A percentile compares a stretch with the other conserved stretches of the same genome.
These are phyloP conservation scores for Equus quagga DNA, from an alignment of 2,113 vertebrate species.

Conservation along the genomic window DNA sequence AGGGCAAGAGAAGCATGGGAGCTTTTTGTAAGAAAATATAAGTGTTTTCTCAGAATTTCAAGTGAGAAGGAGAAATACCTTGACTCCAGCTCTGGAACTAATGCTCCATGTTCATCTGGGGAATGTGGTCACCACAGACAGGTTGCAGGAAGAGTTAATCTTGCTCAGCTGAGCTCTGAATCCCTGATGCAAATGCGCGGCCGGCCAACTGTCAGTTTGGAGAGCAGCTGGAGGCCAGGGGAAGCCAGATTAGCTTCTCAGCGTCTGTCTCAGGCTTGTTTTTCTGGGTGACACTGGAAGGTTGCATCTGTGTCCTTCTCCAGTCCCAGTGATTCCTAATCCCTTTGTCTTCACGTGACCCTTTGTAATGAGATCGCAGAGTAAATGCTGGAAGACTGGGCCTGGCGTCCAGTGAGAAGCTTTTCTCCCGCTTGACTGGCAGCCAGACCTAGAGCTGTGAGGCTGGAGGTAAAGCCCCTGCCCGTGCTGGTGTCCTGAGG, in stretches of 20 bases:
- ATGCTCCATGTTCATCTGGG: neutral
- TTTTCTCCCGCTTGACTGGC: neutral
- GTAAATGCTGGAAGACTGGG: neutral
- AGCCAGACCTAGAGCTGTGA: neutral
- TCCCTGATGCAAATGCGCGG: neutral
- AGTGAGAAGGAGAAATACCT: neutral
- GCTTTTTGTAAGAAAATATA: neutral
- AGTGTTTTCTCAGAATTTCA: neutral
- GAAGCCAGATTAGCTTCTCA: neutral
- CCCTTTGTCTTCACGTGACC: neutral
- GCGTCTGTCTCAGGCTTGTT: no score
- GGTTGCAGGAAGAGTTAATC: neutral
- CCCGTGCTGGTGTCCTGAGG: neutral
- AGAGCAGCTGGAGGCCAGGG: neutral
- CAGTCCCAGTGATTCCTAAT: neutral
- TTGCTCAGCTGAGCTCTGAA: neutral
- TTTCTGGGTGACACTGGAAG: neutral
- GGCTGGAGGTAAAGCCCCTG: neutral
- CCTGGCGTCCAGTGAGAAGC: neutral
- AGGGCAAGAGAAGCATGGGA: neutral
- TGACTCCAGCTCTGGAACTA: neutral
- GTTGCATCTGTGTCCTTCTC: neutral
- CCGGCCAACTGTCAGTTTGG: neutral
- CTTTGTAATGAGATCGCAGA: neutral
- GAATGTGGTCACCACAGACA: accelerated